These are phyloP conservation scores for Chelon labrosus DNA, from an alignment of 2,797 vertebrate species.

Conservation along the genomic window DNA sequence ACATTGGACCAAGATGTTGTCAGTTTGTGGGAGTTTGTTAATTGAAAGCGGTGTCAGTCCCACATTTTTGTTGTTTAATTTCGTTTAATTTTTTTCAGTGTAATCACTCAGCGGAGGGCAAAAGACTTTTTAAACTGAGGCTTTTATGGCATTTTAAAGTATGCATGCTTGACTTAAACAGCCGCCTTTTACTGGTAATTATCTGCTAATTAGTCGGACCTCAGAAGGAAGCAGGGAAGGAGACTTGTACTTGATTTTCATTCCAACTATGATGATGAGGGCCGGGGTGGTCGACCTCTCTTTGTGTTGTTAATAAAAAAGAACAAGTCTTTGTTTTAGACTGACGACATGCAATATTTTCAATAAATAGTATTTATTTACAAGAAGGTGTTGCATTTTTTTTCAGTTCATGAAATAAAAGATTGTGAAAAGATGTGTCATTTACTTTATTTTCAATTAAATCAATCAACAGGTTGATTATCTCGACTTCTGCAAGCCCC, in stretches of 20 bases:
- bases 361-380: constrained; percentile 88
- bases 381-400: constrained; percentile 31
- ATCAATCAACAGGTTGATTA: too few species aligned
- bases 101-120: constrained; percentile 78
- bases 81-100: constrained; percentile 40
- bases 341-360: constrained; percentile 83
- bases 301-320: constrained; percentile 63
- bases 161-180: constrained; percentile 57
- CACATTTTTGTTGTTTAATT: constrained; percentile 31
- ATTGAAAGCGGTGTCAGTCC: constrained; percentile 32
- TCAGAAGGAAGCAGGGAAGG: constrained; percentile 41
- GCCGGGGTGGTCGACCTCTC: constrained; percentile 55
- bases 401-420: neutral
- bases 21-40: constrained; percentile 39
- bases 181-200: constrained; percentile 39
- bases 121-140: constrained; percentile 55
- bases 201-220: constrained; percentile 55
- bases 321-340: constrained; percentile 73
- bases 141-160: constrained; percentile 51
- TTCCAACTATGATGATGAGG: constrained; percentile 53
- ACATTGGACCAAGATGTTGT: constrained; percentile 70
- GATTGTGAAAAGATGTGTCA: neutral
- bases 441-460: too few species aligned
- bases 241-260: constrained; percentile 61
- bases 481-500: too few species aligned